A percentile compares a stretch with the other conserved stretches of the same genome.
These are phyloP conservation scores for Leptopilina boulardi DNA, from an alignment of 1,140 invertebrate species.

Conservation along the genomic window DNA sequence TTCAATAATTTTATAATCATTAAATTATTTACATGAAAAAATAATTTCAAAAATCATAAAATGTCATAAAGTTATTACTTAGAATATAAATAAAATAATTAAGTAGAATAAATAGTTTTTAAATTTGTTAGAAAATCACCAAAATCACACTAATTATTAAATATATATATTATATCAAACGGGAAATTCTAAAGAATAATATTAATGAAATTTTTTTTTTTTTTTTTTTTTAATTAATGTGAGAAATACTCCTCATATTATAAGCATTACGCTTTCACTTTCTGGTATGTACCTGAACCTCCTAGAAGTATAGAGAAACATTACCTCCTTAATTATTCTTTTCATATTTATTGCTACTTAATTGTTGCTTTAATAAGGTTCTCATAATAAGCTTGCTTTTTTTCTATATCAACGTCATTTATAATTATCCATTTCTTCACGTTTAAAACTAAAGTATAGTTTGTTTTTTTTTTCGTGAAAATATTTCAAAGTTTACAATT, in stretches of 20 bases:
- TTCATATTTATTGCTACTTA: not conserved
- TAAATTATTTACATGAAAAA: too few species aligned
- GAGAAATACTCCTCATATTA: not conserved
- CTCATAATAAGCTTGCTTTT: not conserved
- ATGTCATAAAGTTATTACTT: too few species aligned
- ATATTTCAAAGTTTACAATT: not conserved
- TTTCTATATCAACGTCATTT: not conserved
- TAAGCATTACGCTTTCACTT: constrained; percentile 17
- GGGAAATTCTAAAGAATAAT: not conserved
- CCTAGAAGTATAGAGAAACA: not conserved
- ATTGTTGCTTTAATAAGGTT: not conserved
- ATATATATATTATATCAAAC: too few species aligned
- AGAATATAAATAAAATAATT: too few species aligned
- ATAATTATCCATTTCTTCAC: constrained; percentile 10
- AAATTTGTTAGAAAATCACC: too few species aligned
- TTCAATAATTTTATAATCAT: too few species aligned
- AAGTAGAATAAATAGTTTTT: too few species aligned
- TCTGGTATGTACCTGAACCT: not conserved
- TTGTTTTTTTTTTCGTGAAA: not conserved
- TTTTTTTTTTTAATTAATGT: constrained; percentile 3
- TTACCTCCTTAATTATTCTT: not conserved
- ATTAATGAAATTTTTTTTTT: not conserved
- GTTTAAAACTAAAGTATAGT: constrained; percentile 8
- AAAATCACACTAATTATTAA: too few species aligned
- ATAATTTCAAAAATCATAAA: too few species aligned